Percentiles rank a stretch among this genome's conserved stretches.
Conservation (phyloP, 2,888 invertebrate species). For the Mesorhabditis sp. region DNA sequence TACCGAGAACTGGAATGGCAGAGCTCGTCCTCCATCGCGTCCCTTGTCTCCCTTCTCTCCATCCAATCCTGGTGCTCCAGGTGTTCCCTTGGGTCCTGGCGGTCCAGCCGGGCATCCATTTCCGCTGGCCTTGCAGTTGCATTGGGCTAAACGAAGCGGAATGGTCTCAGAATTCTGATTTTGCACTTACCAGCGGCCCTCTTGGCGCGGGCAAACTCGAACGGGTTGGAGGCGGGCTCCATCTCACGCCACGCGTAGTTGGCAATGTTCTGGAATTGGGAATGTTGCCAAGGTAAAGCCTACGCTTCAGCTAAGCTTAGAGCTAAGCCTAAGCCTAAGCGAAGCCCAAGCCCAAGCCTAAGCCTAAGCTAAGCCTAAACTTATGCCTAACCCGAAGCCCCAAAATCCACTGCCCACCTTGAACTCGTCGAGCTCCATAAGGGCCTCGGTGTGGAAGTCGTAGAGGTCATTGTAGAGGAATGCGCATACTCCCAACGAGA, state of each 20-base stretch:
- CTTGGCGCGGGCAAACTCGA: slow-evolving; percentile 3
- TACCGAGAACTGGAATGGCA: neutral
- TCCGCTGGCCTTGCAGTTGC: neutral
- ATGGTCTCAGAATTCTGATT: neutral
- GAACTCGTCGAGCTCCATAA: neutral
- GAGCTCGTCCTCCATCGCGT: slow-evolving; percentile 5
- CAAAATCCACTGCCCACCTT: neutral
- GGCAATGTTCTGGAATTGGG: neutral
- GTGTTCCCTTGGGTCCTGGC: neutral
- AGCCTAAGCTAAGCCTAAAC: no score
- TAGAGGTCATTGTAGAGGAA: slow-evolving; percentile 3
- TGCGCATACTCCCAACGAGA: neutral
- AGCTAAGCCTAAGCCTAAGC: no score
- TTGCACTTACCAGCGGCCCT: neutral
- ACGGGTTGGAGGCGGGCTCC: neutral
- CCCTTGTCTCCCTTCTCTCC: neutral
- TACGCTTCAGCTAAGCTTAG: no score
- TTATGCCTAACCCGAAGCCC: no score
- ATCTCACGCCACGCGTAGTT: neutral
- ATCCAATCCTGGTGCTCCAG: slow-evolving; percentile 1
- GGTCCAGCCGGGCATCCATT: slow-evolving; percentile 5
- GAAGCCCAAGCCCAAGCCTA: no score
- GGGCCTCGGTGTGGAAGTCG: slow-evolving; percentile 6
- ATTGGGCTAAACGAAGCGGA: neutral
- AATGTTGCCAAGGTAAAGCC: neutral